These are phyloP conservation scores for Nebria brevicollis DNA, from an alignment of 2,888 invertebrate genomes.

Conservation along the genomic window DNA sequence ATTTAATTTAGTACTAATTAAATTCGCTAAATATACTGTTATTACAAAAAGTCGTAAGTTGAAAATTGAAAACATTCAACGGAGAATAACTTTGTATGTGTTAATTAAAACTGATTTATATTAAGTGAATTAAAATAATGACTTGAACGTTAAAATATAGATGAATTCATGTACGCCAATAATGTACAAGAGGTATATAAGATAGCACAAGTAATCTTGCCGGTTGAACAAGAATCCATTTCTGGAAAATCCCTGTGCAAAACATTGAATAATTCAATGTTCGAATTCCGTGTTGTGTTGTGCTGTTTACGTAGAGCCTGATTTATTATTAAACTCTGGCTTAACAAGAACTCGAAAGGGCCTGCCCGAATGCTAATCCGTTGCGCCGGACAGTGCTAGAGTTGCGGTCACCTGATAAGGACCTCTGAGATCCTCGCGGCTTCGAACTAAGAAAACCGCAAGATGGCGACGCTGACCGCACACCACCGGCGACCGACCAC, in stretches of 20 bases:
- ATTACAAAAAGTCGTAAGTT: no score
- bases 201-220: no score
- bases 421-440: conserved; percentile 17
- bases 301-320: conserved; percentile 3
- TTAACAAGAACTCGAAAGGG: conserved; percentile 20
- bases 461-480: conserved; percentile 47
- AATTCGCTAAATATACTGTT: no score
- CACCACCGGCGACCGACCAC: conserved; percentile 29
- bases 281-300: conserved; percentile 26
- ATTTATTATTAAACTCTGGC: conserved; percentile 38
- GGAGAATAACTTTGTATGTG: no score
- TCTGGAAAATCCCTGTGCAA: conserved; percentile 10
- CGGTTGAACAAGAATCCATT: background rate
- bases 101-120: background rate
- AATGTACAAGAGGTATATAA: no score
- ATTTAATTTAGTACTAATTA: no score
- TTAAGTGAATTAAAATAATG: background rate
- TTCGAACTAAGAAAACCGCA: conserved; percentile 45
- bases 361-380: conserved; percentile 36
- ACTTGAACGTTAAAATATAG: background rate
- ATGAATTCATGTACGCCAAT: background rate
- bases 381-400: conserved; percentile 24
- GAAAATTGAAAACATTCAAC: no score
- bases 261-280: conserved; percentile 36
- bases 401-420: conserved; percentile 35